Percentiles rank a stretch among this genome's conserved stretches.
phyloP scores from a whole-genome alignment of 2,888 invertebrate species.

The Amblyjoppa fuscipennis region DNA sequence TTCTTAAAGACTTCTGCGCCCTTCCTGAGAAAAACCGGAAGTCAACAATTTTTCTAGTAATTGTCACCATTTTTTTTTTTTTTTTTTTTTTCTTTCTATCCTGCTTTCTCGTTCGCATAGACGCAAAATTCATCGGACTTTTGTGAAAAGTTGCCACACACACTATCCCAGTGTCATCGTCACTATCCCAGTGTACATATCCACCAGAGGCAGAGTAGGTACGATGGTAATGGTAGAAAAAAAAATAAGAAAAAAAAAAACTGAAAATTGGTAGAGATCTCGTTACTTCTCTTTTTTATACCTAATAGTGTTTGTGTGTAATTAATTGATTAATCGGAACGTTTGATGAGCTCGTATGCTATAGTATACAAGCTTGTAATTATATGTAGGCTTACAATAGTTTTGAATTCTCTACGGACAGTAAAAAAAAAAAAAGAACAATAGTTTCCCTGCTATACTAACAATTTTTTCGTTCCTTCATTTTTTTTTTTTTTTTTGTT shows the following conservation, averaged over 20 bases:
- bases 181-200: slow-evolving; percentile 27
- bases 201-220: slow-evolving; percentile 14
- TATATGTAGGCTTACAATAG: slow-evolving; percentile 69
- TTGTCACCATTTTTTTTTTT: neutral
- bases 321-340: slow-evolving; percentile 56
- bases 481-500: neutral
- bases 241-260: slow-evolving; percentile 11
- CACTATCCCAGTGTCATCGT: slow-evolving; percentile 27
- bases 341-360: slow-evolving; percentile 64
- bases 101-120: neutral
- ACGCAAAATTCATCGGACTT: slow-evolving; percentile 4
- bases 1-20: neutral
- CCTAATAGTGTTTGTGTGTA: slow-evolving; percentile 71
- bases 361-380: slow-evolving; percentile 71
- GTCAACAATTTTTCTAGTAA: neutral
- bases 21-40: neutral
- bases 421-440: slow-evolving; percentile 10
- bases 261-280: slow-evolving; percentile 32
- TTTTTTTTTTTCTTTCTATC: neutral
- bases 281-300: slow-evolving; percentile 45
- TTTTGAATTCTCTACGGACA: slow-evolving; percentile 52
- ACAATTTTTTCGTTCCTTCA: neutral
- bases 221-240: slow-evolving; percentile 23
- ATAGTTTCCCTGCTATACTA: neutral
- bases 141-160: neutral